Evolutionary conservation across 2,797 vertebrate species (phyloP), one percentile per base, ranked within the genome.

Genomic region (Trachops cirrhosus): DNA sequence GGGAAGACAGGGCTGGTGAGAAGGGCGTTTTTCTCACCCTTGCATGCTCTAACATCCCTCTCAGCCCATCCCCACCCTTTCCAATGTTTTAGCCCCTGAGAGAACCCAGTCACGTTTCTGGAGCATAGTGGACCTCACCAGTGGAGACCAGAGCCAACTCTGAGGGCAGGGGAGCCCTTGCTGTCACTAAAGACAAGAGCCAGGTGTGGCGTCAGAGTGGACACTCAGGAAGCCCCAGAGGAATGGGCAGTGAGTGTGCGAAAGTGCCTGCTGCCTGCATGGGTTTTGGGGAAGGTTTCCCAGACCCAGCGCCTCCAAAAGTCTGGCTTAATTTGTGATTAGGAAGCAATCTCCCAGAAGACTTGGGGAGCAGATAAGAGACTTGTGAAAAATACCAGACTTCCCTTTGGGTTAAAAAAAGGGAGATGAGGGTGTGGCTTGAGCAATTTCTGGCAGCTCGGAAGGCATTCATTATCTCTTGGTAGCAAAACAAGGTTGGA

Each of bases 301-400:
- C 44, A 34, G 67, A 48, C 22, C 9, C 5, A 0, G 15, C 46
- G 41, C 2, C 54, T 52, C 70, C 67, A 7, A 32, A 89, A 95
- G 54, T 93, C 37, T 62, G 78, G 75, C 74, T 77, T 93, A 37
- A 50, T 41, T 77, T 91, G 75, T 68, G 64, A 70, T 85, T 71
- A 87, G 22, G 1, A 9, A 34, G n/a, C 44, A 29, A 11, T 41
- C 26, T 89, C 86, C 39, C 62, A 67, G 89, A 52, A 96, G 89
- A 79, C 48, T 3, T 22, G 50, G 52, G 82, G 39, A 59, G 34
- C 64, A 91, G 74, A 91, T 54, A 74, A 9, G 29, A 48, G 64
- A 77, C 74, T 70, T 41, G 34, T 91, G 89, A 86, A 85, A 87
- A 54, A 54, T 68, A 26, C 79, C 92, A 93, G 91, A n/a, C 32